Conservation (phyloP, 2,888 invertebrate genomes). For the Nomada ferruginata region DNA sequence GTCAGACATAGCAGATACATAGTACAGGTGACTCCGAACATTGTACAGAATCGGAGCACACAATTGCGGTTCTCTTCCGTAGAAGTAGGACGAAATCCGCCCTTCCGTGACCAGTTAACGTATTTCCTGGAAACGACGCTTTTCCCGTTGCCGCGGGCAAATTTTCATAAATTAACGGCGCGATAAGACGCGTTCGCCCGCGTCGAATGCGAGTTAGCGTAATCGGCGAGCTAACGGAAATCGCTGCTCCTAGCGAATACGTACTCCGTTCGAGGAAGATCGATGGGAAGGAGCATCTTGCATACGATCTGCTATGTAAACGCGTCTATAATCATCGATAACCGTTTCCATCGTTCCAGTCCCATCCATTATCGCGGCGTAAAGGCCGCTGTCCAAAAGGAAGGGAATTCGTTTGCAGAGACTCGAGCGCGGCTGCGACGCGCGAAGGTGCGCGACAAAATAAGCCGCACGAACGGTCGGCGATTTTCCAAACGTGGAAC, state of each 20-base stretch:
- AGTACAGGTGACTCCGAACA: background rate
- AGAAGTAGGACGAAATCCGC: conserved; percentile 43
- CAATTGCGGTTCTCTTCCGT: conserved; percentile 19
- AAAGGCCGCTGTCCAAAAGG: conserved; percentile 1
- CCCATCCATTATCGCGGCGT: background rate
- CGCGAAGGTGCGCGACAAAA: conserved; percentile 33
- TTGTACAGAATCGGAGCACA: background rate
- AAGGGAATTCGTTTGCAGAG: background rate
- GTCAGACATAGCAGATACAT: too few species aligned
- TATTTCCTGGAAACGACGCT: conserved; percentile 37
- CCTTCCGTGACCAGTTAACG: conserved; percentile 35
- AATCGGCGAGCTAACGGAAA: conserved; percentile 11
- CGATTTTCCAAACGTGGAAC: conserved; percentile 50
- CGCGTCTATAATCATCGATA: conserved; percentile 5
- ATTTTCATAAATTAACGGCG: conserved; percentile 43
- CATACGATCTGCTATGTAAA: conserved; percentile 1
- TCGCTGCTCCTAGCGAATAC: background rate
- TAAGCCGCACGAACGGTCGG: conserved; percentile 2
- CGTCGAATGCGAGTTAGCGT: conserved; percentile 6
- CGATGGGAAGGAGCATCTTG: background rate
- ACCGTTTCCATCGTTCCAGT: background rate
- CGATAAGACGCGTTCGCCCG: conserved; percentile 26
- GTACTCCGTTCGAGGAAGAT: background rate
- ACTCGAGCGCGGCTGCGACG: background rate
- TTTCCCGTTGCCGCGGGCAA: conserved; percentile 36